phyloP scores from a whole-genome alignment of 2,797 vertebrate species.

The Pseudocheirus occidentalis region DNA sequence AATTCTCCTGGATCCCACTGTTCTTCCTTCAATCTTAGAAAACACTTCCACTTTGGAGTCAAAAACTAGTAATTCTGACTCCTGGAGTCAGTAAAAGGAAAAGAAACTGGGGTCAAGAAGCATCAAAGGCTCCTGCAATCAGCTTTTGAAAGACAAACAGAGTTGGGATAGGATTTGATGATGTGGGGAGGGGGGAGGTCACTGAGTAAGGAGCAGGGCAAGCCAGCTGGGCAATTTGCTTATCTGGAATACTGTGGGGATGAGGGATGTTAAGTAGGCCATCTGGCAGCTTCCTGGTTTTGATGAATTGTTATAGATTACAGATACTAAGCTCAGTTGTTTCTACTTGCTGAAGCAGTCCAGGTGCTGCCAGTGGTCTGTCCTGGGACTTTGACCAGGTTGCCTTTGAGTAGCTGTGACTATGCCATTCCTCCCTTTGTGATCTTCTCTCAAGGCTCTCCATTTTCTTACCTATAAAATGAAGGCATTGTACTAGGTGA shows the following conservation, averaged over 20 bases:
- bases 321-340: background rate
- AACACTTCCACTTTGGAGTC: background rate
- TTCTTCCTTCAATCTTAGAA: background rate
- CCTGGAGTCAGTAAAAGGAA: background rate
- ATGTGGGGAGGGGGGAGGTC: background rate
- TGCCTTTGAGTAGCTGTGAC: background rate
- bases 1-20: background rate
- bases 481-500: background rate
- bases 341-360: background rate
- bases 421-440: background rate
- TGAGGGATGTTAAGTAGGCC: background rate
- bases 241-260: background rate
- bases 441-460: background rate
- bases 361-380: background rate
- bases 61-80: background rate
- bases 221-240: background rate
- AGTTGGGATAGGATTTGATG: background rate
- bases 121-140: background rate
- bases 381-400: background rate
- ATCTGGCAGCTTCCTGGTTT: background rate
- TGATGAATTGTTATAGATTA: background rate
- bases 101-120: background rate
- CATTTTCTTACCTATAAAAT: background rate
- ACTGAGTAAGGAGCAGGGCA: background rate
- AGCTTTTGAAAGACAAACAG: background rate